These are phyloP conservation scores for Fistularia tabacaria DNA, from an alignment of 2,797 vertebrate species.

Conservation along the genomic window DNA sequence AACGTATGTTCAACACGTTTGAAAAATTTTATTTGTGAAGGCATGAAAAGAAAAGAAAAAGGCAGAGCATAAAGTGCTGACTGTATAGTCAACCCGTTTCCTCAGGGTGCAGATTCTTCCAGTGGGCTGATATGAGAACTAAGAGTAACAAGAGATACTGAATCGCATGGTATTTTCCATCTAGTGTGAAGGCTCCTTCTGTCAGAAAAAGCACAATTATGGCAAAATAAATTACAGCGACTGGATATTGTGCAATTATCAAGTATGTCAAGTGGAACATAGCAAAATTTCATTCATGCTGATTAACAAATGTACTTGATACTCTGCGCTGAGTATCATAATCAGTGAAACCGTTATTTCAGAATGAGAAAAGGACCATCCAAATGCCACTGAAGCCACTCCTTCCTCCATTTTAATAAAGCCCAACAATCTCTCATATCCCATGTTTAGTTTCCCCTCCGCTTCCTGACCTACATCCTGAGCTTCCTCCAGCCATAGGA, in stretches of 20 bases:
- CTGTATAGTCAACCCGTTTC: conserved; percentile 8
- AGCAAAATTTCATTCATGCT: not conserved
- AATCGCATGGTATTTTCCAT: not conserved
- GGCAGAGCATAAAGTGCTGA: conserved; percentile 10
- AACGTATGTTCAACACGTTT: conserved; percentile 35
- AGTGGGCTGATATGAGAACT: conserved; percentile 2
- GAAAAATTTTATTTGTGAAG: conserved; percentile 30
- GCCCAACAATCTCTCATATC: conserved; percentile 47
- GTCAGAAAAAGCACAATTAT: not conserved
- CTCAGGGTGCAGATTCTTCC: conserved; percentile 13
- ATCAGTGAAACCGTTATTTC: conserved; percentile 2
- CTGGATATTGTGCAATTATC: not conserved
- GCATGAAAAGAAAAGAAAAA: conserved; percentile 4
- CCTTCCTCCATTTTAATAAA: conserved; percentile 28
- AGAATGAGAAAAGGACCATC: conserved; percentile 17
- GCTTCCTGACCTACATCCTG: conserved; percentile 73
- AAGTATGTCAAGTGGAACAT: not conserved
- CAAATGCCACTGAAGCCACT: conserved; percentile 10
- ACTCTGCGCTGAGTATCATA: not conserved
- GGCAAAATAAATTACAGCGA: conserved; percentile 2
- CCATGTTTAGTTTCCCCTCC: conserved; percentile 59
- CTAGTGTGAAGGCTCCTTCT: not conserved
- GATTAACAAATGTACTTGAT: conserved; percentile 5
- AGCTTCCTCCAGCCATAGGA: conserved; percentile 32
- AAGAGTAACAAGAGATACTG: conserved; percentile 1